Evolutionary conservation across 1,140 invertebrate genomes (phyloP).

Genomic region (Rhizoglyphus robini): DNA sequence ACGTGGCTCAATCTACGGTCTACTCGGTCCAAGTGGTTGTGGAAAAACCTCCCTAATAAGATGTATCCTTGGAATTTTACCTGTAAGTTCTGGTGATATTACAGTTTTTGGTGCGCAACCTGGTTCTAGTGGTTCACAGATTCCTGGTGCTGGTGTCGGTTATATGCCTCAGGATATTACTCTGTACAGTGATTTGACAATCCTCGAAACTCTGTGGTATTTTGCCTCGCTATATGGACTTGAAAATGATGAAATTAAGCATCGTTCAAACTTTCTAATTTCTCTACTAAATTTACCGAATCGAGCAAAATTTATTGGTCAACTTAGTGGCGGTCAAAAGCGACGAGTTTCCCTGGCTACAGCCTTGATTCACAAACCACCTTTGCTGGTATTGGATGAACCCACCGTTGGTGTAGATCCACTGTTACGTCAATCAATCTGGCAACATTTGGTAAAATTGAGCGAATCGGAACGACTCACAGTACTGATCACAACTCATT

Average conservation of each 20-base stretch:
- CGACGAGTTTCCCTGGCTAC: slow-evolving; percentile 78
- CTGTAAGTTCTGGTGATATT: slow-evolving; percentile 13
- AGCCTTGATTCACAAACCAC: slow-evolving; percentile 48
- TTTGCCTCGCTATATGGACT: slow-evolving; percentile 77
- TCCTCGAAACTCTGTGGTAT: slow-evolving; percentile 84
- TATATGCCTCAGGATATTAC: slow-evolving; percentile 56
- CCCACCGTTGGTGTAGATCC: slow-evolving; percentile 39
- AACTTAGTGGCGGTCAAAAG: slow-evolving; percentile 75
- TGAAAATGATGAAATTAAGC: not conserved
- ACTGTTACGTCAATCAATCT: slow-evolving; percentile 29
- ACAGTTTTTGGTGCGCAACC: slow-evolving; percentile 44
- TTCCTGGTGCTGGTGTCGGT: slow-evolving; percentile 64
- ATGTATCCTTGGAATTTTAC: slow-evolving; percentile 28
- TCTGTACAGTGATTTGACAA: slow-evolving; percentile 76
- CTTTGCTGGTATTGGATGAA: slow-evolving; percentile 33
- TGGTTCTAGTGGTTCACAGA: slow-evolving; percentile 54
- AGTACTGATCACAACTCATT: slow-evolving; percentile 38
- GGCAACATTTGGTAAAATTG: slow-evolving; percentile 14
- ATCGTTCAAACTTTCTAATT: too few relatives aligned
- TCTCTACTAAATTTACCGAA: too few relatives aligned
- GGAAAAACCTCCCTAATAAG: slow-evolving; percentile 38
- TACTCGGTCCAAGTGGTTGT: slow-evolving; percentile 48
- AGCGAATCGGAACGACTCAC: slow-evolving; percentile 37
- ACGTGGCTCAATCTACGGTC: slow-evolving; percentile 34
- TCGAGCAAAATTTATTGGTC: too few relatives aligned